phyloP scores from a whole-genome alignment of 2,888 invertebrate species.

The Dasypolia templi region DNA sequence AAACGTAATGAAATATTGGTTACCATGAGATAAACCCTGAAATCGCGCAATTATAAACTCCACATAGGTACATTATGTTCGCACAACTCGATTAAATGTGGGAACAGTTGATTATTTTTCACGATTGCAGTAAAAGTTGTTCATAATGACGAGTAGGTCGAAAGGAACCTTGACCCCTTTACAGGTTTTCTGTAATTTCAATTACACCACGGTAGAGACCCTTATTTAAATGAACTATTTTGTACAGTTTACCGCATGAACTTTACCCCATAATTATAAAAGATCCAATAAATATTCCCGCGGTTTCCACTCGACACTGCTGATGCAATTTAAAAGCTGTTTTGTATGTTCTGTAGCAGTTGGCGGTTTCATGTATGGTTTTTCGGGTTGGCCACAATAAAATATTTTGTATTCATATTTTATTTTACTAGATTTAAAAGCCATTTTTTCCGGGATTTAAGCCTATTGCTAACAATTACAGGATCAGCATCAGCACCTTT shows the following conservation, averaged over 20 bases:
- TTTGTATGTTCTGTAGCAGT: slow-evolving; percentile 29
- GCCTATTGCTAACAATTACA: background rate
- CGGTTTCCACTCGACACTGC: slow-evolving; percentile 31
- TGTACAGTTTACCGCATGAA: slow-evolving; percentile 1
- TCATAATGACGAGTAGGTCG: background rate
- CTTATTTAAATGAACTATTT: slow-evolving; percentile 17
- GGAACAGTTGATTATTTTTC: too few species aligned
- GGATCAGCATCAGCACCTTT: too few species aligned
- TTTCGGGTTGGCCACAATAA: slow-evolving; percentile 34
- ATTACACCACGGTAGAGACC: background rate
- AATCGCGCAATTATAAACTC: background rate
- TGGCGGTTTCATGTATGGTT: slow-evolving; percentile 32
- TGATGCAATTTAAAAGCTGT: slow-evolving; percentile 49
- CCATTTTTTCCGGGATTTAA: background rate
- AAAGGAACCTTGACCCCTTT: background rate
- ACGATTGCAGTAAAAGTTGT: background rate
- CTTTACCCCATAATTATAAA: slow-evolving; percentile 29
- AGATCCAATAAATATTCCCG: slow-evolving; percentile 39
- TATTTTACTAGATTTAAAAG: background rate
- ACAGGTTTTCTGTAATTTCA: background rate
- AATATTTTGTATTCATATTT: slow-evolving; percentile 33
- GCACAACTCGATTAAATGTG: background rate
- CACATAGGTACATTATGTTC: background rate
- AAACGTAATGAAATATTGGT: background rate
- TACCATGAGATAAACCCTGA: too few species aligned